Conservation (phyloP, 1,140 invertebrate species). For the Ceratitis capitata region DNA sequence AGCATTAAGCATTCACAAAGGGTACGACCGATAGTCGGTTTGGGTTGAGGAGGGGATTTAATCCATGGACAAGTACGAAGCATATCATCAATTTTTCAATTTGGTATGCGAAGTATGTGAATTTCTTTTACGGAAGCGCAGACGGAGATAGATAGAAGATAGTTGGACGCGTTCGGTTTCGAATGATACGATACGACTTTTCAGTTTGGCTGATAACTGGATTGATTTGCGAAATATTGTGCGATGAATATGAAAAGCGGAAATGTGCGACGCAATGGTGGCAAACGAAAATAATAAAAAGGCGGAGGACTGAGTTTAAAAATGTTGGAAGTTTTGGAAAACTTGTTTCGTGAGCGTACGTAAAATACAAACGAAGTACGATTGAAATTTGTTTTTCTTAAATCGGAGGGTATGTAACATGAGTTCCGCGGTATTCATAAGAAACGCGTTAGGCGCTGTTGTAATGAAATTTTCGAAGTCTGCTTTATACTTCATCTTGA, state of each 20-base stretch:
- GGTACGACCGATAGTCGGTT: not conserved
- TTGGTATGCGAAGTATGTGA: no score
- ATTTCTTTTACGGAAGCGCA: conserved; percentile 22
- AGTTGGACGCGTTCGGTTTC: conserved; percentile 19
- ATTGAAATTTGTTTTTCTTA: not conserved
- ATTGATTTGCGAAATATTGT: conserved; percentile 1
- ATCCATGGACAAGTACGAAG: conserved; percentile 19
- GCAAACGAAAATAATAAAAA: conserved; percentile 35
- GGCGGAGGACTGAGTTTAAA: conserved; percentile 24
- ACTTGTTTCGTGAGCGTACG: conserved; percentile 25
- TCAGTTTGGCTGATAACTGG: conserved; percentile 13
- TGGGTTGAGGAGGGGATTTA: not conserved
- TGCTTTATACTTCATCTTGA: not conserved
- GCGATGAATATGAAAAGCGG: conserved; percentile 28
- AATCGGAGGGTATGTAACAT: not conserved
- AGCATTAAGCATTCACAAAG: not conserved
- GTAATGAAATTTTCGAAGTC: conserved; percentile 7
- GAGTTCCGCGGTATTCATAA: not conserved
- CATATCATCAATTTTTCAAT: no score
- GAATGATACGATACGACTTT: not conserved
- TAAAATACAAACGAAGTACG: conserved; percentile 24
- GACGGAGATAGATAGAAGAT: conserved; percentile 24
- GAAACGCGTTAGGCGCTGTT: not conserved
- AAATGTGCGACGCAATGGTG: conserved; percentile 36
- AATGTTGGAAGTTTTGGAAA: conserved; percentile 1